Conservation (phyloP, 2,113 vertebrate genomes). For the Rhinopomastus cyanomelas region DNA sequence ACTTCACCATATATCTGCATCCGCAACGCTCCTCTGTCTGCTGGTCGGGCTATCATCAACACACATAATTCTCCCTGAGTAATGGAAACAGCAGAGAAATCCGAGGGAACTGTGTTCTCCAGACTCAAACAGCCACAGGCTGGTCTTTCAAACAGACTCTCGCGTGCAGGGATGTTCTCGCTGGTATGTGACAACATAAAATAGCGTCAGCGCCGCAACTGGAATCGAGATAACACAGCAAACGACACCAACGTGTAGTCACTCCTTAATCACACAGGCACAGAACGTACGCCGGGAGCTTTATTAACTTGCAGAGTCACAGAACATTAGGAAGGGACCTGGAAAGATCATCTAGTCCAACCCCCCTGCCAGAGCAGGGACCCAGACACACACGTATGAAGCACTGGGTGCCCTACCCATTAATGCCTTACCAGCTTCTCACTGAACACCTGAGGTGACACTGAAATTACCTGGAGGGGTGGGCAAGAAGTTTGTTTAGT, state of each 20-base stretch:
- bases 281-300: background rate
- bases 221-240: background rate
- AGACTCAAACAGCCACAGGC: constrained; percentile 19
- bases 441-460: background rate
- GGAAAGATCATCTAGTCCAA: too few species aligned
- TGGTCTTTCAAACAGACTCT: background rate
- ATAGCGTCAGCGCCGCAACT: background rate
- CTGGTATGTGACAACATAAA: background rate
- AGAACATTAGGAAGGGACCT: too few species aligned
- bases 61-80: constrained; percentile 55
- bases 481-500: background rate
- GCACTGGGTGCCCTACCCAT: background rate
- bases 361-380: too few species aligned
- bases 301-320: background rate
- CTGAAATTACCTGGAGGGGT: background rate
- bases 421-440: background rate
- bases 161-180: background rate
- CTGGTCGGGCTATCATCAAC: constrained; percentile 35
- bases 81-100: constrained; percentile 26
- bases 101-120: background rate
- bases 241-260: background rate
- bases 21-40: constrained; percentile 34
- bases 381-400: background rate
- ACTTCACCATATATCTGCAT: constrained; percentile 49
- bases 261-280: background rate